A percentile compares a stretch with the other conserved stretches of the same genome.
These are phyloP conservation scores for Trichogramma dendrolimi DNA, from an alignment of 2,888 invertebrate species.

Conservation along the genomic window DNA sequence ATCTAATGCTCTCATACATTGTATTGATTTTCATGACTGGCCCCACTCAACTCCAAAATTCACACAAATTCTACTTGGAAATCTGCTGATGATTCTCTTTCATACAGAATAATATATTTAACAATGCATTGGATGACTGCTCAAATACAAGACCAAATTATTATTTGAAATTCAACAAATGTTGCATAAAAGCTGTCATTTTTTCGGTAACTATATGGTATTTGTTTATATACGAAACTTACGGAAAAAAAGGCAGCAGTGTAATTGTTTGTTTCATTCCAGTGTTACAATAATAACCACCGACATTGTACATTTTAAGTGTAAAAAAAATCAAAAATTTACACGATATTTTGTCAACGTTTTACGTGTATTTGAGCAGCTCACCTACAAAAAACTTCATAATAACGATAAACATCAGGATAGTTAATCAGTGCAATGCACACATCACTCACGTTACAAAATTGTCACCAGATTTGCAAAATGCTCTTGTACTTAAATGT, in stretches of 20 bases:
- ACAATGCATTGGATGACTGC: constrained; percentile 19
- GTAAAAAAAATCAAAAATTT: constrained; percentile 10
- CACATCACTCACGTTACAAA: constrained; percentile 17
- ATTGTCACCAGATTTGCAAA: constrained; percentile 16
- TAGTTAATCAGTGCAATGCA: constrained; percentile 20
- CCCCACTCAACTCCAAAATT: constrained; percentile 28
- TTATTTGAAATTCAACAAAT: too few relatives aligned
- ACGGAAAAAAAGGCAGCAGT: too few relatives aligned
- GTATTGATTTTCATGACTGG: constrained; percentile 17
- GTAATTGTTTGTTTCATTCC: too few relatives aligned
- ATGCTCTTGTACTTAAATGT: constrained; percentile 10
- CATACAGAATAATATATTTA: constrained; percentile 18
- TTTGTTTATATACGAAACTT: too few relatives aligned
- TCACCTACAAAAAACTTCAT: constrained; percentile 24
- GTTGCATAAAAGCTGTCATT: too few relatives aligned
- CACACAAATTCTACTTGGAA: constrained; percentile 18
- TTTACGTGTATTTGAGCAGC: constrained; percentile 24
- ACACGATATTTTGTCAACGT: constrained; percentile 21
- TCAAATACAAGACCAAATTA: constrained; percentile 24
- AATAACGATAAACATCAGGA: constrained; percentile 30
- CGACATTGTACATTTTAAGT: too few relatives aligned
- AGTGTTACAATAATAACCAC: too few relatives aligned
- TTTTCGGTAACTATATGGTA: too few relatives aligned
- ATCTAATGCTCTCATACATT: constrained; percentile 12
- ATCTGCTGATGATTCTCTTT: constrained; percentile 18